A percentile compares a stretch with the other conserved stretches of the same genome.
These are phyloP conservation scores for Hipposideros larvatus DNA, from an alignment of 2,797 vertebrate species.

Conservation along the genomic window DNA sequence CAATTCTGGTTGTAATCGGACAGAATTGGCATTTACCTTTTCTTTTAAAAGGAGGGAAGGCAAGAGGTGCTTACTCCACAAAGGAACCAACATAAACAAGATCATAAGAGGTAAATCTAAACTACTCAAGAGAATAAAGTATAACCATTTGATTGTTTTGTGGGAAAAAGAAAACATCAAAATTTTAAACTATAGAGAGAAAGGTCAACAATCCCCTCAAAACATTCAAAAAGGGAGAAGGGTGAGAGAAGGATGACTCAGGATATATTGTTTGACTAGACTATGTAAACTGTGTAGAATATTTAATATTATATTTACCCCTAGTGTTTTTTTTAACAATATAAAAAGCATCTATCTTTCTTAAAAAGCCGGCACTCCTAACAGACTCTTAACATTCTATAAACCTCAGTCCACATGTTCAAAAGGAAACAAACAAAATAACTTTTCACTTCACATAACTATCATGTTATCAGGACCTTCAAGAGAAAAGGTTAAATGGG, in stretches of 20 bases:
- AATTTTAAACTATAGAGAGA: background rate
- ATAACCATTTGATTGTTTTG: background rate
- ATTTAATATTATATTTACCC: background rate
- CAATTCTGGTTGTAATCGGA: background rate
- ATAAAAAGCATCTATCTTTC: slow-evolving; percentile 39
- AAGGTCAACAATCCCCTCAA: background rate
- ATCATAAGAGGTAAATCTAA: background rate
- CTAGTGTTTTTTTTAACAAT: background rate
- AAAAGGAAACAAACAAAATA: slow-evolving; percentile 53
- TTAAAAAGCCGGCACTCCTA: slow-evolving; percentile 8
- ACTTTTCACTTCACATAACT: slow-evolving; percentile 39
- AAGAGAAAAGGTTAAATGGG: background rate
- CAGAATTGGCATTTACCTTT: slow-evolving; percentile 7
- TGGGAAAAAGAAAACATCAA: background rate
- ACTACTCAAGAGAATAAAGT: slow-evolving; percentile 43
- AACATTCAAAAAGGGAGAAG: background rate
- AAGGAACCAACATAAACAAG: slow-evolving; percentile 20
- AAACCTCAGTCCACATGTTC: background rate
- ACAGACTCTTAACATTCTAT: background rate
- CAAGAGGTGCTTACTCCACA: background rate
- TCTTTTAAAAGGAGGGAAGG: background rate
- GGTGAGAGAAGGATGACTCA: background rate
- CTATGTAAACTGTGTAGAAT: background rate
- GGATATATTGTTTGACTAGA: background rate
- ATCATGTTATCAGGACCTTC: background rate